These are phyloP conservation scores for Agrenia bidenticulata DNA, from an alignment of 2,888 invertebrate species.

Conservation along the genomic window DNA sequence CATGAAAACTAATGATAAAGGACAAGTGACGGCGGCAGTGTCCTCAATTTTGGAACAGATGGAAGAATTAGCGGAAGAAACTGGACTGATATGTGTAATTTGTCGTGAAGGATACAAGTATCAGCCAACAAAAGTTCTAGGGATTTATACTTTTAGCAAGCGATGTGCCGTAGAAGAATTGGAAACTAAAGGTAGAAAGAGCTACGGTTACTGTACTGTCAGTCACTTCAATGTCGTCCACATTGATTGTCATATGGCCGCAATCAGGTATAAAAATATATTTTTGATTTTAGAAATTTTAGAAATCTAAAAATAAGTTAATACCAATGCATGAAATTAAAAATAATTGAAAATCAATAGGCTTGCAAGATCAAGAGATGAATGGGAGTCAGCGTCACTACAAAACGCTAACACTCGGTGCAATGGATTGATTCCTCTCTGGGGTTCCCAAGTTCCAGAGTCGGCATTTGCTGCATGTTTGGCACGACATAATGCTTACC, in stretches of 20 bases:
- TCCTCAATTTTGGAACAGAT: conserved; percentile 68
- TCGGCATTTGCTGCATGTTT: conserved; percentile 90
- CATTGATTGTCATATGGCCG: conserved; percentile 96
- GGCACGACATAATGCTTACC: conserved; percentile 84
- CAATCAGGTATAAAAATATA: conserved; percentile 70
- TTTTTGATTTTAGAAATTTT: neutral
- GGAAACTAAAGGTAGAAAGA: conserved; percentile 82
- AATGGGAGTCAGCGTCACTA: conserved; percentile 96
- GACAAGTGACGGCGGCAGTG: conserved; percentile 68
- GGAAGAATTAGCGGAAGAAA: conserved; percentile 93
- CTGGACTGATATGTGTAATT: conserved; percentile 93
- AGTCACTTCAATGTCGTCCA: conserved; percentile 98
- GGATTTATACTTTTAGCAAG: conserved; percentile 96
- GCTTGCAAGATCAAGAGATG: conserved; percentile 74
- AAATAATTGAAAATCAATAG: conserved; percentile 55
- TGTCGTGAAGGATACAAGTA: conserved; percentile 97
- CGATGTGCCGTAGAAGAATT: conserved; percentile 90
- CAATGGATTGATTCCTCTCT: conserved; percentile 92
- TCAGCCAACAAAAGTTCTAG: conserved; percentile 88
- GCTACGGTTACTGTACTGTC: conserved; percentile 78
- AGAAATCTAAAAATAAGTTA: neutral
- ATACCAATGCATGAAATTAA: neutral
- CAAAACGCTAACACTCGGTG: conserved; percentile 98
- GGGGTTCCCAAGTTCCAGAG: conserved; percentile 93
- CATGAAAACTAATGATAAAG: conserved; percentile 94